These are phyloP conservation scores for Meloe dianella DNA, from an alignment of 2,888 invertebrate genomes.

Conservation along the genomic window DNA sequence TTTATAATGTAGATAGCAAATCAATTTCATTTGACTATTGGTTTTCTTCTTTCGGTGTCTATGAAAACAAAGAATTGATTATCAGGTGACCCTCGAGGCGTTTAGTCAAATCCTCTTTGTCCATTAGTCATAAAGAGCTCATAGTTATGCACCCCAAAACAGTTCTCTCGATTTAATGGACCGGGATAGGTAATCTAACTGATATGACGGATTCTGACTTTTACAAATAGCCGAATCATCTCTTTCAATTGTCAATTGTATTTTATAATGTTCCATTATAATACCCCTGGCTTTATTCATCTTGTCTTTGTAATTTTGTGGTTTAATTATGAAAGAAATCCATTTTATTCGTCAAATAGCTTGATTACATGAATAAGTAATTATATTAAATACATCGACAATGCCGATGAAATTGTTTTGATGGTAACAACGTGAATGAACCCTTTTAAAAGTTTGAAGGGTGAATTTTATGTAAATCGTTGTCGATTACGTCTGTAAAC, in stretches of 20 bases:
- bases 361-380: constrained; percentile 28
- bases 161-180: constrained; percentile 37
- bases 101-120: constrained; percentile 11
- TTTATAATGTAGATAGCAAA: constrained; percentile 23
- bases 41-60: not conserved
- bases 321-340: not conserved
- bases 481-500: constrained; percentile 47
- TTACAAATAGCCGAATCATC: constrained; percentile 32
- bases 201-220: constrained; percentile 27
- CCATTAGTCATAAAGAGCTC: constrained; percentile 26
- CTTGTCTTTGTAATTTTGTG: not conserved
- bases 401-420: constrained; percentile 32
- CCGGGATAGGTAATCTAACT: constrained; percentile 36
- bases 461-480: constrained; percentile 45
- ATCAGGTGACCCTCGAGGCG: not conserved
- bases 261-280: constrained; percentile 31
- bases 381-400: constrained; percentile 25
- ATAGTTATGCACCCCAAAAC: constrained; percentile 40
- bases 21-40: constrained; percentile 23
- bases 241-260: constrained; percentile 34
- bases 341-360: constrained; percentile 2
- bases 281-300: constrained; percentile 20
- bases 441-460: constrained; percentile 34
- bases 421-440: constrained; percentile 30
- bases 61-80: constrained; percentile 1